Conservation (phyloP, 2,113 vertebrate genomes). For the Scytalopus superciliaris region DNA sequence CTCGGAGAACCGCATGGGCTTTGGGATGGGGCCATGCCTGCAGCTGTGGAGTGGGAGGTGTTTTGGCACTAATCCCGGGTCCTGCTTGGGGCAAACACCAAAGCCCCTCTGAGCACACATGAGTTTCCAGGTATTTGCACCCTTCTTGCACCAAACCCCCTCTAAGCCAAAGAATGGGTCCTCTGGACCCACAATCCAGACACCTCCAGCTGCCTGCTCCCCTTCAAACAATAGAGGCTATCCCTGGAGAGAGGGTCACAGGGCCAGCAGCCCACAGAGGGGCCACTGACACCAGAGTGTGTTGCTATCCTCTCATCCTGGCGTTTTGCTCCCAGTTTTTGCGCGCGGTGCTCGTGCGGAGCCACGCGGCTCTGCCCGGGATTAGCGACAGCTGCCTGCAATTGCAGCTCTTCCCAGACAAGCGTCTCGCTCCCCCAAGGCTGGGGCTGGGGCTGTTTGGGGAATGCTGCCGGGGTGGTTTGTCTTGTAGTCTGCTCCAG, state of each 20-base stretch:
- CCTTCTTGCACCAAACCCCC: rapidly evolving
- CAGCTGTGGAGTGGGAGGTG: rapidly evolving
- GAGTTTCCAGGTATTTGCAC: background rate
- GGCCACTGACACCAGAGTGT: rapidly evolving
- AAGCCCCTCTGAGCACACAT: background rate
- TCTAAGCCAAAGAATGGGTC: background rate
- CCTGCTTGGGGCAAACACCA: rapidly evolving
- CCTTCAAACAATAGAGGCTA: background rate
- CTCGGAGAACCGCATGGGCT: background rate
- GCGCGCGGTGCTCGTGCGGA: background rate
- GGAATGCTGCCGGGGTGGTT: conserved; percentile 71
- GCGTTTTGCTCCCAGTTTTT: background rate
- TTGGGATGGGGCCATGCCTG: background rate
- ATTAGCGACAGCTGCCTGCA: conserved; percentile 56
- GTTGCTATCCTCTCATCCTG: rapidly evolving
- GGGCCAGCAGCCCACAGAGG: background rate
- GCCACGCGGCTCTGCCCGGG: background rate
- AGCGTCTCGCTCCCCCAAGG: conserved; percentile 58
- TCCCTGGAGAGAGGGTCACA: rapidly evolving
- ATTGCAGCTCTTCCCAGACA: conserved; percentile 64
- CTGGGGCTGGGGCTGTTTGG: conserved; percentile 67
- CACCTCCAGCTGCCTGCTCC: background rate
- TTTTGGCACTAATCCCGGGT: background rate
- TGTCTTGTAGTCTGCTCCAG: conserved; percentile 69
- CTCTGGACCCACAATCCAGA: background rate